Evolutionary conservation across 2,888 invertebrate genomes (phyloP), one percentile per base, ranked within the genome.

Genomic region (Diplazon laetatorius): DNA sequence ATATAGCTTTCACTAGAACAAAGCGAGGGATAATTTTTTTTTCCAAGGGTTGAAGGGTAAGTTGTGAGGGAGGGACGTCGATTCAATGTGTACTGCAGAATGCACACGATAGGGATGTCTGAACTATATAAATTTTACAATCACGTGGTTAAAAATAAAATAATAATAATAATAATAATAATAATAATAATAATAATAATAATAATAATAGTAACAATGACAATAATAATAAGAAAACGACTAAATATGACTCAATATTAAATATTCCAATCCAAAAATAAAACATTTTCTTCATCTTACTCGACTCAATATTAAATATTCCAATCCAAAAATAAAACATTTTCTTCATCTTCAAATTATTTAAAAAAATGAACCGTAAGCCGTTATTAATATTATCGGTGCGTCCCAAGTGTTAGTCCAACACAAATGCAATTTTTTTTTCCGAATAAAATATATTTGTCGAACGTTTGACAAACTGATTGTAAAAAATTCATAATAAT

Each of bases 391-490:
- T 30, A 52, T 44, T 30, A 30, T 8, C 42, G 46, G 20, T 52
- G 50, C 25, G 10, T 39, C 16, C 9, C n/a, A n/a, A 48, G 44
- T 63, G 37, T 76, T 16, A 48, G 18, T 42, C 16, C 0, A 22
- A 62, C 25, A 74, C 52, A 44, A 76, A 52, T 44, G 46, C 60
- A 37, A 50, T 42, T 50, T 59, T 48, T 55, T 42, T 16, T 14
- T 30, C 55, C 48, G 60, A 14, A 44, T n/a, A n/a, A n/a, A 70
- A 66, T 46, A 60, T 16, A 18, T 76, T 16, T 14, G n/a, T 66
- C 42, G 46, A 25, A 66, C 44, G 14, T 50, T n/a, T 62, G 22
- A 75, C 46, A 59, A 68, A 74, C 66, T 62, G 55, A 42, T 59
- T 22, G 60, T 44, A n/a, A n/a, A n/a, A 59, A 48, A 10, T 59